Evolutionary conservation across 2,888 invertebrate genomes (phyloP), one percentile per base, ranked within the genome.

Genomic region (Koerneria pararmatus): DNA sequence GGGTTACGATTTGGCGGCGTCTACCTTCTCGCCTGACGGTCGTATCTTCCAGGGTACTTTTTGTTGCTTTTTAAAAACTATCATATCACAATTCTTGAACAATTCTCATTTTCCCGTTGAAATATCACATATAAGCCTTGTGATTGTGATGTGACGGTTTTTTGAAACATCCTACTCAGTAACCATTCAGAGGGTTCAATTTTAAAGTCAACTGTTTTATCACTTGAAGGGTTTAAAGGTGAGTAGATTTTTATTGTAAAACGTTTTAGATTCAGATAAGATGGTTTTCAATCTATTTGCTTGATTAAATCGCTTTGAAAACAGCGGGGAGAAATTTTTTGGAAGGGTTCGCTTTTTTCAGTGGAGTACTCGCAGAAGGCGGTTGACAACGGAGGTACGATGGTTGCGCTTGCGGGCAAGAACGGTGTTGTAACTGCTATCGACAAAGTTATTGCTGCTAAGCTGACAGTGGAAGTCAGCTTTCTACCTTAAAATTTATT

Each of bases 21-120:
- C 98, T 51, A 98, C 98, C 88, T 98, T 98, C 86, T 98, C 97
- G 1, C 98, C 98, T 2, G 98, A 98, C 85, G 98, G 98, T 11
- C 88, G 97, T 78, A 97, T 99, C 41, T 98, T 98, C 85, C 98
- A 98, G 89, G 94, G 78, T 77, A 51, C 31, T 64, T 51, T 29
- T 4, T 22, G 8, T 31, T 59, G 19, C n/a, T n/a, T n/a, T n/a
- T n/a, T n/a, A n/a, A n/a, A n/a, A n/a, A n/a, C n/a, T n/a, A n/a
- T n/a, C n/a, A n/a, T n/a, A n/a, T n/a, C n/a, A n/a, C n/a, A n/a
- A n/a, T n/a, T n/a, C n/a, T n/a, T n/a, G n/a, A n/a, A n/a, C n/a
- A n/a, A n/a, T n/a, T n/a, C n/a, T n/a, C n/a, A n/a, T n/a, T n/a
- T n/a, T n/a, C n/a, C n/a, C n/a, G n/a, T n/a, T n/a, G n/a, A n/a